phyloP scores from a whole-genome alignment of 2,797 vertebrate species.

The Champsocephalus gunnari region DNA sequence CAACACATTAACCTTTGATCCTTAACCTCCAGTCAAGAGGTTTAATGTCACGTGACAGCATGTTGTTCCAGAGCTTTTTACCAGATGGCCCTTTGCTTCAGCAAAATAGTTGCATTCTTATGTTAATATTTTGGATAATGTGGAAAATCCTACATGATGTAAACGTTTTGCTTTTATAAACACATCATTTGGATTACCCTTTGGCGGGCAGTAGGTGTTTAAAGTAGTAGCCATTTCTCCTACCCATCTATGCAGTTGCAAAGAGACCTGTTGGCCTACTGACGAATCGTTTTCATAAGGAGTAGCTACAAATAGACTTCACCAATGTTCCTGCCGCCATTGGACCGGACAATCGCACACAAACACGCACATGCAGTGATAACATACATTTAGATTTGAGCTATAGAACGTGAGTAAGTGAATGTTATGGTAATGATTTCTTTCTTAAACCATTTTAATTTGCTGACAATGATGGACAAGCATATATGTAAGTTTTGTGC shows the following conservation, averaged over 20 bases:
- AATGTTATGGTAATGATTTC: neutral
- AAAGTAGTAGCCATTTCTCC: slow-evolving; percentile 41
- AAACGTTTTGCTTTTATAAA: neutral
- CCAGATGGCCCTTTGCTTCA: neutral
- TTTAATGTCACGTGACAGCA: slow-evolving; percentile 18
- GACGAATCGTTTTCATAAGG: slow-evolving; percentile 58
- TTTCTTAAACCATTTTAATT: neutral
- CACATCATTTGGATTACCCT: slow-evolving; percentile 1
- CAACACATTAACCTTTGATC: slow-evolving; percentile 47
- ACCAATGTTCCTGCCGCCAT: slow-evolving; percentile 63
- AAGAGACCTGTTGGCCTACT: slow-evolving; percentile 61
- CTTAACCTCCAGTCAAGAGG: slow-evolving; percentile 30
- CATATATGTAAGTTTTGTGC: neutral
- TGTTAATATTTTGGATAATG: neutral
- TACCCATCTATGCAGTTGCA: slow-evolving; percentile 54
- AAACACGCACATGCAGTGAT: slow-evolving; percentile 10
- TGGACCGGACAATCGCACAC: slow-evolving; percentile 38
- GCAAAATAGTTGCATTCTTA: neutral
- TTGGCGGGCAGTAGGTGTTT: neutral
- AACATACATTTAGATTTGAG: slow-evolving; percentile 19
- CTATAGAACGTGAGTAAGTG: neutral
- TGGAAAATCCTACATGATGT: neutral
- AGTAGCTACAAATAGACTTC: slow-evolving; percentile 75
- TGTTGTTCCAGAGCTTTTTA: neutral
- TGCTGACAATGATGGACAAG: neutral